Base-by-base conservation (phyloP, 1,140 invertebrate genomes). In the Hycleus phaleratus region DNA sequence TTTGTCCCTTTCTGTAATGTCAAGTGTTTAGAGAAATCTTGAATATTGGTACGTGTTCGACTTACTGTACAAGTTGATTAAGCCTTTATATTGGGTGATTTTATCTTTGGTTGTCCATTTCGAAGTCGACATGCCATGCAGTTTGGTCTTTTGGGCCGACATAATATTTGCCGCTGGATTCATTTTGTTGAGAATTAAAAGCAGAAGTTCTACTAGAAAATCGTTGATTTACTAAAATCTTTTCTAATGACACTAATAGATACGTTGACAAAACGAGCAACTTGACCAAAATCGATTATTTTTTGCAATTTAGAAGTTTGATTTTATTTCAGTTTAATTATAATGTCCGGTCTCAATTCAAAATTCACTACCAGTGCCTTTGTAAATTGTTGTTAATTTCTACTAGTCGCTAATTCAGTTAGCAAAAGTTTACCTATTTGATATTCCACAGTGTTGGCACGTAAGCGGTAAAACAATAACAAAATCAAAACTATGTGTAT, bases 21-120 rank as follows among this genome's bases (percentile, higher is more conserved):
- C 45, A 47, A 12, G 51, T 44, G 46, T 10, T 60, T 47, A 55
- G 1, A 43, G n/a, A 24, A 43, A 6, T 42, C 10, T 46, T 49
- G 8, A 46, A 24, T 40, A 8, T 10, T 18, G 12, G 11, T 46
- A 53, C 46, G n/a, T 10, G 1, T 39, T 38, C 26, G 3, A 63
- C 71, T 76, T 73, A 84, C 83, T 79, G 56, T 83, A 78, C 48
- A 84, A 73, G 65, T 80, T 82, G 2, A 83, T 76, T 24, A 84
- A 70, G 42, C 80, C 80, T 24, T 82, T 77, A 61, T 83, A 85
- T 64, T 83, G 81, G 44, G 75, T 76, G 39, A 84, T 75, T 74
- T 83, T 85, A 58, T 85, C 81, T 60, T 75, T 78, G 2, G 78
- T 81, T 1, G 78, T 77, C 82, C 82, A 84, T 69, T 77, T 80